phyloP scores from a whole-genome alignment of 2,888 invertebrate genomes.

The Orthosia gothica region DNA sequence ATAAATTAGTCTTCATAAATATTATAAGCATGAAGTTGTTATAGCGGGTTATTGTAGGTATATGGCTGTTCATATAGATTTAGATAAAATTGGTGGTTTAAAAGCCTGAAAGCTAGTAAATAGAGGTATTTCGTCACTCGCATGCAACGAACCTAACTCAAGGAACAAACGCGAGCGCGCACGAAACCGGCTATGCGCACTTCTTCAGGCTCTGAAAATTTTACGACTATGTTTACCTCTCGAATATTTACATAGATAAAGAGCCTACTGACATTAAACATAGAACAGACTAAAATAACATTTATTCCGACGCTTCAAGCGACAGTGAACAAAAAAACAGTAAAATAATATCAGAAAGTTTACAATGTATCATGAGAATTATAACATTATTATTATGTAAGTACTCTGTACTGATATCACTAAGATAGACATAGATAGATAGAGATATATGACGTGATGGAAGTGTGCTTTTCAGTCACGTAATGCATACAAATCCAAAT shows the following conservation, averaged over 20 bases:
- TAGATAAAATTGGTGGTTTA: slow-evolving; percentile 25
- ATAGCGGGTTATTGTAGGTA: slow-evolving; percentile 43
- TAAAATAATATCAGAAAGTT: background rate
- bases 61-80: slow-evolving; percentile 49
- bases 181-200: slow-evolving; percentile 76
- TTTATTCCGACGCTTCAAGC: background rate
- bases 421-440: slow-evolving; percentile 17
- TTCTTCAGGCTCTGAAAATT: slow-evolving; percentile 82
- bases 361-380: slow-evolving; percentile 7
- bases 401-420: slow-evolving; percentile 28
- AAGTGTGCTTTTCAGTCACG: slow-evolving; percentile 2
- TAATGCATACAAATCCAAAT: slow-evolving; percentile 14
- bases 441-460: slow-evolving; percentile 24
- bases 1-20: slow-evolving; percentile 44
- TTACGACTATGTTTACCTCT: slow-evolving; percentile 49
- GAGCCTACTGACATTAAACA: background rate
- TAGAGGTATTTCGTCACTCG: slow-evolving; percentile 66
- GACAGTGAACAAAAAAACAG: background rate
- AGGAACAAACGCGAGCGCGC: slow-evolving; percentile 85
- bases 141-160: slow-evolving; percentile 90
- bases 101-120: slow-evolving; percentile 40
- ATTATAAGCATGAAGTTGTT: slow-evolving; percentile 49
- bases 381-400: slow-evolving; percentile 17
- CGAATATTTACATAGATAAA: slow-evolving; percentile 28
- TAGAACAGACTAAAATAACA: background rate